Percentiles rank a stretch among this genome's conserved stretches.
Conservation (phyloP, 1,140 invertebrate species). For the Lamellibrachia luymesi region DNA sequence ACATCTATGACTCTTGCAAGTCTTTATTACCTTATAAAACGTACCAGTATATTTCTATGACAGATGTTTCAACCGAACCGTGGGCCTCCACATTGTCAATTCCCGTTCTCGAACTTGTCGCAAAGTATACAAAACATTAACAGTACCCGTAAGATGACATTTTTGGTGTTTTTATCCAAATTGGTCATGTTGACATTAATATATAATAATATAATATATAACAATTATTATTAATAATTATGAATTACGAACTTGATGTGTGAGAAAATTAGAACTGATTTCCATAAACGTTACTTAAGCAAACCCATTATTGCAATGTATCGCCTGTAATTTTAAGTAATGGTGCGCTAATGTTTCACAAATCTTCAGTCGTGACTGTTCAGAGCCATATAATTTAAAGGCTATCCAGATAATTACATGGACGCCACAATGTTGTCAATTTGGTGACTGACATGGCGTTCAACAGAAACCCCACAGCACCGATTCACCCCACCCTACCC, state of each 20-base stretch:
- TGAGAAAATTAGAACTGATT: too few relatives aligned
- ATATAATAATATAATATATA: neutral
- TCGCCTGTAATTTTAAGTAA: neutral
- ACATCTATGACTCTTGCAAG: neutral
- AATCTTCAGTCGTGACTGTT: neutral
- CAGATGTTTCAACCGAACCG: neutral
- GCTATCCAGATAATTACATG: neutral
- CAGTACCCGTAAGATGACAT: neutral
- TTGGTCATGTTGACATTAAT: neutral
- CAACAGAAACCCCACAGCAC: neutral
- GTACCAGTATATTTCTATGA: neutral
- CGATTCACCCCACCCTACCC: neutral
- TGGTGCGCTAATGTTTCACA: neutral
- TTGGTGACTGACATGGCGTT: neutral
- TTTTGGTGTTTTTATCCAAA: neutral
- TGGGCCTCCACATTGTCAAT: neutral
- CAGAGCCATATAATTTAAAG: neutral
- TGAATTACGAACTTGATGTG: too few relatives aligned
- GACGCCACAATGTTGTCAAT: neutral
- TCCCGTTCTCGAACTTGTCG: neutral
- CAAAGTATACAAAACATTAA: neutral
- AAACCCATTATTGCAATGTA: neutral
- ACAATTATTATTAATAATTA: too few relatives aligned
- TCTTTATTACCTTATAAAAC: neutral
- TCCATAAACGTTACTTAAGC: too few relatives aligned